Base-by-base conservation (phyloP, 2,797 vertebrate species). In the Poeciliopsis turneri region DNA sequence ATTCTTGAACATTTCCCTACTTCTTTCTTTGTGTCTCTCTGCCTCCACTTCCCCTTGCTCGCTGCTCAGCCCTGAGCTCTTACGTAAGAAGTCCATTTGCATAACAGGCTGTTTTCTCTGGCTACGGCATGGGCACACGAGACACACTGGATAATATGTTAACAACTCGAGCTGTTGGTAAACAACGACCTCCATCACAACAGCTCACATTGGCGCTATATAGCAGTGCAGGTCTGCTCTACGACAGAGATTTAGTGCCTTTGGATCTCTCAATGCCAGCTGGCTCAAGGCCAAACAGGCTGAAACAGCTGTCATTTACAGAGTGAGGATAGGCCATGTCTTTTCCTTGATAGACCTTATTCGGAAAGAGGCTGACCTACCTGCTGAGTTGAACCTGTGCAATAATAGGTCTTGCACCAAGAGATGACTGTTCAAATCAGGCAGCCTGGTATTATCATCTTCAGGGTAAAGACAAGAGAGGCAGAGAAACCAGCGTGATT, bases 401-500 rank as follows among this genome's bases (percentile, higher is more conserved):
- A 95, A 92, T 93, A 93, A 94, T 90, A 89, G 92, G 86, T 82
- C 84, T 89, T 87, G 77, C 85, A 83, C 90, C 43, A 18, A 74
- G 86, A 93, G 86, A 93, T 90, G 91, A 90, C 90, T 92, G 89
- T 89, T 93, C 82, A 90, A 92, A 94, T 93, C 91, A 93, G 88
- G 91, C 88, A 93, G 87, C 86, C 94, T 91, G 88, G 85, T 78
- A 92, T 93, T 92, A 94, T 94, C 90, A 93, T 93, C 93, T 94
- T 94, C 93, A 87, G 90, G 83, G 85, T 84, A 78, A 85, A 84
- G 79, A 74, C 49, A 68, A 53, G 85, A 53, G 85, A 78, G 80
- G 79, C 80, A 78, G 61, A 77, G 77, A 83, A 76, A 49, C 47
- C 59, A 71, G 64, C 80, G 53, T 39, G 49, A 74, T 61, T 41